Conservation (phyloP, 2,113 vertebrate genomes). For the Anser cygnoides region DNA sequence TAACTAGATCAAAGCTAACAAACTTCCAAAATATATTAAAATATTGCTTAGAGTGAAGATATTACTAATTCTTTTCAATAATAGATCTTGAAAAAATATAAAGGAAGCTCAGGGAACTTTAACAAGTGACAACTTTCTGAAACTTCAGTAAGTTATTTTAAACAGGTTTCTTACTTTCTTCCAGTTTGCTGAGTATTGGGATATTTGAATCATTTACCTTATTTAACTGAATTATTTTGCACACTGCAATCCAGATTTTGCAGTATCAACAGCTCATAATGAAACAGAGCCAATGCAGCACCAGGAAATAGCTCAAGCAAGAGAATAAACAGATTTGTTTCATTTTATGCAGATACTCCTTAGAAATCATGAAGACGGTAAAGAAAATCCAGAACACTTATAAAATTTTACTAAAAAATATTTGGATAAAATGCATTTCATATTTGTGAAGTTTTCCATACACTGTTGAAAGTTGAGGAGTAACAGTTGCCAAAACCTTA, state of each 20-base stretch:
- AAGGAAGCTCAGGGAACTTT: not conserved
- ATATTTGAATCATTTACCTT: conserved; percentile 56
- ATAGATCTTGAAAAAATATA: not conserved
- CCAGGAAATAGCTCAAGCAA: conserved; percentile 20
- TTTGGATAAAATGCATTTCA: conserved; percentile 22
- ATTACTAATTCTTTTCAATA: not conserved
- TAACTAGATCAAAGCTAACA: not conserved
- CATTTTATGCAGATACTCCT: conserved; percentile 3
- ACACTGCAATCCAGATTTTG: conserved; percentile 26
- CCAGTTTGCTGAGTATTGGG: conserved; percentile 39
- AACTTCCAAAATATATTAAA: not conserved
- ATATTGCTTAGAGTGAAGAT: not conserved
- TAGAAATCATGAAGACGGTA: conserved; percentile 6
- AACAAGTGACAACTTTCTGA: conserved; percentile 4
- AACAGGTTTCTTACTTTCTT: conserved; percentile 8
- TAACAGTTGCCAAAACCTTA: conserved; percentile 1
- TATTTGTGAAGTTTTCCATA: conserved; percentile 1
- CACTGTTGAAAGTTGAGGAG: not conserved
- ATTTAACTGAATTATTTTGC: conserved; percentile 34
- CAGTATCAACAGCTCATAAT: conserved; percentile 53
- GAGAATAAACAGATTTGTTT: conserved; percentile 42
- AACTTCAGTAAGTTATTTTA: conserved; percentile 52
- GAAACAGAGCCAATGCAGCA: conserved; percentile 12
- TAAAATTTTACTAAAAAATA: not conserved
- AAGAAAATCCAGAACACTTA: not conserved